These are phyloP conservation scores for Phrynocephalus forsythii DNA, from an alignment of 2,797 vertebrate species.

Conservation along the genomic window DNA sequence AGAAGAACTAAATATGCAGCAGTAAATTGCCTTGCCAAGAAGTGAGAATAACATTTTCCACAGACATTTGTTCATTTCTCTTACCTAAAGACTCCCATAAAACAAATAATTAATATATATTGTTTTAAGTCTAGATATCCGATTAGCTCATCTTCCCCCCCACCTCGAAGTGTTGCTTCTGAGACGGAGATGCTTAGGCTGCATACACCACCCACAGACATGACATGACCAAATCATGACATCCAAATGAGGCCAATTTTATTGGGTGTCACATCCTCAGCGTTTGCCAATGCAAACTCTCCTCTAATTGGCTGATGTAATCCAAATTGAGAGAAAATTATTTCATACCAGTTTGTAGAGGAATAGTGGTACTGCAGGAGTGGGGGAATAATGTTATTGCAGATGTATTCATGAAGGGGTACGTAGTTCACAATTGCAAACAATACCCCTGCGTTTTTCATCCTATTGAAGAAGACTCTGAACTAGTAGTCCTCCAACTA, in stretches of 20 bases:
- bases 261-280: not conserved
- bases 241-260: constrained; percentile 13
- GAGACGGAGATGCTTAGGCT: not conserved
- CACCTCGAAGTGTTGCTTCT: not conserved
- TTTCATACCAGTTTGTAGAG: not conserved
- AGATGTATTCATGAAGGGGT: not conserved
- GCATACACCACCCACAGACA: not conserved
- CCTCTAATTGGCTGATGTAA: not conserved
- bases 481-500: not conserved
- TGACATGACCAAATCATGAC: not conserved
- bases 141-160: not conserved
- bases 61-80: not conserved
- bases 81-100: constrained; percentile 33
- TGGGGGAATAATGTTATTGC: too few relatives aligned
- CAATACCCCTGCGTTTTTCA: too few relatives aligned
- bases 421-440: not conserved
- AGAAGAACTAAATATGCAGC: constrained; percentile 6
- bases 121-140: not conserved
- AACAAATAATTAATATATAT: constrained; percentile 17
- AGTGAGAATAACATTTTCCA: constrained; percentile 15
- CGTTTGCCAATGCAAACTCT: constrained; percentile 4
- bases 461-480: too few relatives aligned
- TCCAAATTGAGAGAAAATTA: constrained; percentile 14
- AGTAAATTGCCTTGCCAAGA: not conserved
- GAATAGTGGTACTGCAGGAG: too few relatives aligned